These are phyloP conservation scores for Orientallactaga sibirica DNA, from an alignment of 2,797 vertebrate species.

Conservation along the genomic window DNA sequence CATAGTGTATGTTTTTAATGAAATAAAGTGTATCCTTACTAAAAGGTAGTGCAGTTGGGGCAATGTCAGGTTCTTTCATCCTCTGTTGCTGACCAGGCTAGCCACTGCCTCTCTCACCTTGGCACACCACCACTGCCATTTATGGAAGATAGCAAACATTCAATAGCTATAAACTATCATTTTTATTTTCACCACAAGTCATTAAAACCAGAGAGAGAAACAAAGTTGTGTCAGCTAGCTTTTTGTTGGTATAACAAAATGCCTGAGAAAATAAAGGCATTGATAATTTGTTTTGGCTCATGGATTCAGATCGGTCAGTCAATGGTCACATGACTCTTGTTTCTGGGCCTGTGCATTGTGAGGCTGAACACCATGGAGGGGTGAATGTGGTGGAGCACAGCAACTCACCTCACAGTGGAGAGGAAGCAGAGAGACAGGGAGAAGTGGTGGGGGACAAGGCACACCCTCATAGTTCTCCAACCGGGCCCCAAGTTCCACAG, in stretches of 20 bases:
- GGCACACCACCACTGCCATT: neutral
- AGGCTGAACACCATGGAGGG: neutral
- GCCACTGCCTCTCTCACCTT: neutral
- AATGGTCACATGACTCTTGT: neutral
- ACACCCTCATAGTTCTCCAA: neutral
- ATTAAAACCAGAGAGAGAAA: constrained; percentile 47
- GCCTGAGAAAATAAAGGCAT: neutral
- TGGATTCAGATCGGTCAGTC: neutral
- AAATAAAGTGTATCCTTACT: neutral
- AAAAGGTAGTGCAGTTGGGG: neutral
- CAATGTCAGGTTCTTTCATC: neutral
- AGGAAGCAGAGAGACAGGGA: neutral
- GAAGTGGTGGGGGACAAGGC: neutral
- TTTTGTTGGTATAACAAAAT: neutral
- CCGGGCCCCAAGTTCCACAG: neutral
- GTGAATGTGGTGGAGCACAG: neutral
- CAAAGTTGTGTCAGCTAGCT: neutral
- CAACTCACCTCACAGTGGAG: neutral
- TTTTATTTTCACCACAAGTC: neutral
- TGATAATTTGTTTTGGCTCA: neutral
- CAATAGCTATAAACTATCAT: neutral
- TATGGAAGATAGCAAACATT: neutral
- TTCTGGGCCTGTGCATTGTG: neutral
- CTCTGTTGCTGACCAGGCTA: neutral
- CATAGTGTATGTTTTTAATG: neutral